phyloP scores from a whole-genome alignment of 1,140 invertebrate genomes.

The Aphis craccivora region DNA sequence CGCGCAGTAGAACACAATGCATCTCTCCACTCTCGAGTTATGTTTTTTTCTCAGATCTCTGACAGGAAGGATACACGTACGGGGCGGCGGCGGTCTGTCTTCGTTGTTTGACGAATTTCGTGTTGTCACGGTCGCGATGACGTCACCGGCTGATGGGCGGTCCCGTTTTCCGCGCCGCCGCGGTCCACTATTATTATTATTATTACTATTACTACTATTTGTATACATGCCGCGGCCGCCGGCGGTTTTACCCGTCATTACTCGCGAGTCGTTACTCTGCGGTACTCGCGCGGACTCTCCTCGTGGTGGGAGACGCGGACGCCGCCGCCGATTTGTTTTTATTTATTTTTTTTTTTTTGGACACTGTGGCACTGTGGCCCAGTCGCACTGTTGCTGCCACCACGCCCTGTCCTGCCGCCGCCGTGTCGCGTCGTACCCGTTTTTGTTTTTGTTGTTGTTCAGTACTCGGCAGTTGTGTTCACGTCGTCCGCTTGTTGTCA shows the following conservation, averaged over 20 bases:
- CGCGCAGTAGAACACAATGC: neutral
- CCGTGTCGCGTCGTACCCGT: neutral
- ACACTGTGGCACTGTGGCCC: neutral
- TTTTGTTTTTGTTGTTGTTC: neutral
- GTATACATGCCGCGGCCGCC: neutral
- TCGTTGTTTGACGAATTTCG: neutral
- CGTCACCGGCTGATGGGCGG: neutral
- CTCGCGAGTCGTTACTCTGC: neutral
- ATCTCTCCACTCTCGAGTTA: neutral
- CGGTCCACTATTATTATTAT: neutral
- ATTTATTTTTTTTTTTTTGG: neutral
- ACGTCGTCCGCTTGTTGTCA: neutral
- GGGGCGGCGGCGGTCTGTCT: neutral
- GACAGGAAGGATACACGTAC: neutral
- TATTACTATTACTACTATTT: neutral
- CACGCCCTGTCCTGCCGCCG: too few species aligned
- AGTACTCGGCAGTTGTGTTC: neutral
- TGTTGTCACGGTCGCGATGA: neutral
- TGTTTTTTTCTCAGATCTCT: neutral
- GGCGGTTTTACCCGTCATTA: neutral
- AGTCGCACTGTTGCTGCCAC: neutral
- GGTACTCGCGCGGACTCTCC: neutral
- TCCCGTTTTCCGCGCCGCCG: neutral
- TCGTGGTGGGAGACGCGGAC: neutral
- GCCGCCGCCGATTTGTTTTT: neutral